phyloP scores from a whole-genome alignment of 2,113 vertebrate genomes.

The Larimichthys crocea region DNA sequence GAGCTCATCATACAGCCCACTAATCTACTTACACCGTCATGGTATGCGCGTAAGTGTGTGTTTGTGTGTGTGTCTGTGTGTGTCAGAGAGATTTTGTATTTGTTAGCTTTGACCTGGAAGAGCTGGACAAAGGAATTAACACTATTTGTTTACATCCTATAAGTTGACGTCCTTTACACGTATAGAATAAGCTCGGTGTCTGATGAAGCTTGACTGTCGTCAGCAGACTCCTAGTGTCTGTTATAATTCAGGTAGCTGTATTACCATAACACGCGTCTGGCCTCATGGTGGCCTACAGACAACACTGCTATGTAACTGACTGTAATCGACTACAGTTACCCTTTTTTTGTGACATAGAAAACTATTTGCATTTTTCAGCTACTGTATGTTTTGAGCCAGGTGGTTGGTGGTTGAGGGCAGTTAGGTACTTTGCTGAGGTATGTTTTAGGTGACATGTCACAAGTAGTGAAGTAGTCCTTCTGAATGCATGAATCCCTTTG shows the following conservation, averaged over 20 bases:
- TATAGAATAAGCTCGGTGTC: not conserved
- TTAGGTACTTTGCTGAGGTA: not conserved
- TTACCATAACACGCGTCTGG: not conserved
- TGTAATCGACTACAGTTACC: not conserved
- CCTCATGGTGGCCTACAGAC: not conserved
- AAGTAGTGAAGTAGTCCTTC: not conserved
- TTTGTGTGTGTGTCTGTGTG: slow-evolving; percentile 8
- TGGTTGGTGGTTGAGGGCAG: not conserved
- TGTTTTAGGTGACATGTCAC: not conserved
- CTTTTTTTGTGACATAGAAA: not conserved
- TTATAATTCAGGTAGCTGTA: not conserved
- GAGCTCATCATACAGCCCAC: slow-evolving; percentile 44
- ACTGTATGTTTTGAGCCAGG: not conserved
- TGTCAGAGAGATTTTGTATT: slow-evolving; percentile 13
- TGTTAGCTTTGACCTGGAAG: slow-evolving; percentile 12
- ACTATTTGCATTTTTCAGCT: not conserved
- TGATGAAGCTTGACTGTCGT: not conserved
- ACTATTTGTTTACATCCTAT: slow-evolving; percentile 10
- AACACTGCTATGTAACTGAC: not conserved
- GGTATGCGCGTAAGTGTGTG: slow-evolving; percentile 5
- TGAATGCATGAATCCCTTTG: not conserved
- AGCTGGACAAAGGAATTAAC: not conserved
- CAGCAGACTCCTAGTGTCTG: not conserved
- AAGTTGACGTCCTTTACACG: not conserved
- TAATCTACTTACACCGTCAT: slow-evolving; percentile 68